Percentiles rank a stretch among this genome's conserved stretches.
Conservation (phyloP, 2,113 vertebrate species). For the Urocynchramus pylzowi region DNA sequence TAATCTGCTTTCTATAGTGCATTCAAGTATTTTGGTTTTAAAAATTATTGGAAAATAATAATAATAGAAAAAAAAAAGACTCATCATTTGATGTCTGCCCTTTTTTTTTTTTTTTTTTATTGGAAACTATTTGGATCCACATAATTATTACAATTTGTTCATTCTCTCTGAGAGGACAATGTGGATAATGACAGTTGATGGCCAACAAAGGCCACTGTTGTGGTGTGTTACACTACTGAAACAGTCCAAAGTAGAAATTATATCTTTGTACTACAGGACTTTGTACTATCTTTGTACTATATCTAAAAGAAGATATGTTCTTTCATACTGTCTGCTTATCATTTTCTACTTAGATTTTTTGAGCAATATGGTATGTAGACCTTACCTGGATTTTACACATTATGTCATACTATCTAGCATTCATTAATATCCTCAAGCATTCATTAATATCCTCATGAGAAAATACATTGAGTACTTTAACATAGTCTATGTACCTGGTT, state of each 20-base stretch:
- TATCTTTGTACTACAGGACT: not conserved
- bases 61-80: accelerated
- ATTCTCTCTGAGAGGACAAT: not conserved
- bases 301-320: not conserved
- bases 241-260: not conserved
- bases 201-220: not conserved
- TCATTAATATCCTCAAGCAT: not conserved
- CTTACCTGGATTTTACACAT: not conserved
- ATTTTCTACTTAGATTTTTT: not conserved
- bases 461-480: not conserved
- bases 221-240: not conserved
- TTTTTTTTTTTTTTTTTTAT: not conserved
- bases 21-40: not conserved
- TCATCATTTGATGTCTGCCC: not conserved
- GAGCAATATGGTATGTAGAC: not conserved
- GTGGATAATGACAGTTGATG: not conserved
- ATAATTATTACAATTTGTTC: not conserved
- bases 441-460: not conserved
- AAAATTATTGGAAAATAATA: not conserved
- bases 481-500: not conserved
- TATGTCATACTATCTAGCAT: not conserved
- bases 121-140: not conserved
- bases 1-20: not conserved
- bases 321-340: not conserved
- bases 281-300: too few species aligned